A percentile compares a stretch with the other conserved stretches of the same genome.
These are phyloP conservation scores for Gymnothorax javanicus DNA, from an alignment of 2,797 vertebrate species.

Conservation along the genomic window DNA sequence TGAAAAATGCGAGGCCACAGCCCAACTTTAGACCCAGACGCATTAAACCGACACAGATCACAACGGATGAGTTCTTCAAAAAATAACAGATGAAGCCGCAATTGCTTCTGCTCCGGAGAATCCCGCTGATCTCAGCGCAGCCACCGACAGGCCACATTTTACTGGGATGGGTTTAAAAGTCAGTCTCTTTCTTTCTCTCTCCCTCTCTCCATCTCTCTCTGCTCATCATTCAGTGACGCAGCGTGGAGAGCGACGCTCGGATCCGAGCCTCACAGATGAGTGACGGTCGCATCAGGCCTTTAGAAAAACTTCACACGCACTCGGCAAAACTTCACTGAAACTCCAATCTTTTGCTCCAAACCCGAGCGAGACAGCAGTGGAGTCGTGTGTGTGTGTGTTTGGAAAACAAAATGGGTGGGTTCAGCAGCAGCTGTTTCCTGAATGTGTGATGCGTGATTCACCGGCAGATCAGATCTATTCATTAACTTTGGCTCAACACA, in stretches of 20 bases:
- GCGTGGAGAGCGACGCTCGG: slow-evolving; percentile 42
- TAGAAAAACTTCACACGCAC: not conserved
- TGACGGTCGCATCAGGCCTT: not conserved
- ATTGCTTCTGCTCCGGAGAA: slow-evolving; percentile 71
- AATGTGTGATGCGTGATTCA: not conserved
- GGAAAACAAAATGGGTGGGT: not conserved
- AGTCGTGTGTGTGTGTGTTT: too few relatives aligned
- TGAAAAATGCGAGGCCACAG: slow-evolving; percentile 63
- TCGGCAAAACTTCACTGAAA: not conserved
- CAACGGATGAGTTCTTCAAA: slow-evolving; percentile 67
- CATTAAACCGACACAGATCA: slow-evolving; percentile 54
- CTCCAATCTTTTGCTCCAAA: not conserved
- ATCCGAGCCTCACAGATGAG: not conserved
- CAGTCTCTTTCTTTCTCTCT: not conserved
- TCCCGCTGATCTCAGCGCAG: slow-evolving; percentile 64
- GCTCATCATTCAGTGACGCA: slow-evolving; percentile 23
- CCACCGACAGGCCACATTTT: slow-evolving; percentile 58
- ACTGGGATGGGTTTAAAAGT: slow-evolving; percentile 56
- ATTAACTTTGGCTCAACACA: not conserved
- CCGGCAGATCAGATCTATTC: not conserved
- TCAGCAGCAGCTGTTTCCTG: too few relatives aligned
- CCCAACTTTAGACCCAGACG: slow-evolving; percentile 54
- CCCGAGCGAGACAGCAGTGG: not conserved
- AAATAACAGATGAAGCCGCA: slow-evolving; percentile 73
- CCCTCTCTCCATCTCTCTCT: not conserved